Evolutionary conservation across 2,113 vertebrate genomes (phyloP), one percentile per base, ranked within the genome.

Genomic region (Tenrec ecaudatus): DNA sequence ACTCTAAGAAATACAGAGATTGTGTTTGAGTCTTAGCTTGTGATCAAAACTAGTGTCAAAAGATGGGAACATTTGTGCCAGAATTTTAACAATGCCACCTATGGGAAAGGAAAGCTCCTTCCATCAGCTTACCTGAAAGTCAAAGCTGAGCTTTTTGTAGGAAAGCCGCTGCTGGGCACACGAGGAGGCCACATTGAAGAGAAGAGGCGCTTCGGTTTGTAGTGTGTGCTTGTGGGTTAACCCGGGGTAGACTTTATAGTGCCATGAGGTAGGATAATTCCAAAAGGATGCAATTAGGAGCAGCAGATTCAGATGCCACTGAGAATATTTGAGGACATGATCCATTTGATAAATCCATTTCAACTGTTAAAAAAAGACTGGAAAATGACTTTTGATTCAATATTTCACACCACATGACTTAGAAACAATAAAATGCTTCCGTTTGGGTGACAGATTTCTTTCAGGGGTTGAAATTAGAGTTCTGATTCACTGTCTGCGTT

Each of bases 11-110:
- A 94, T 62, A 79, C 38, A 62, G 94, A 91, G 79, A 79, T 88
- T 92, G 84, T 94, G 62, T 91, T 95, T 95, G 93, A 92, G 88
- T 94, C 47, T 73, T 75, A 89, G 31, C 68, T 94, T 91, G 33
- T 85, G 85, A 90, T 90, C 89, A 86, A 90, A 86, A 91, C 69
- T 36, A 71, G 47, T 85, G 73, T 95, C 87, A 94, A 90, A 94
- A n/a, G 79, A 93, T 76, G 82, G 76, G 86, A 91, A 91, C 82
- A 53, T 84, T 95, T 71, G 78, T 66, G 57, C 1, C 25, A 16
- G 85, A 88, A 93, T 82, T 82, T 86, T 58, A 96, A 95, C 93
- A 92, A 88, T 87, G 58, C 31, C 36, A 77, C 29, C 91, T 78
- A 91, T 85, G 91, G 76, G 88, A 94, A 95, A 84, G 87, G 78